phyloP scores from a whole-genome alignment of 2,888 invertebrate species.

The Diaprepes abbreviatus region DNA sequence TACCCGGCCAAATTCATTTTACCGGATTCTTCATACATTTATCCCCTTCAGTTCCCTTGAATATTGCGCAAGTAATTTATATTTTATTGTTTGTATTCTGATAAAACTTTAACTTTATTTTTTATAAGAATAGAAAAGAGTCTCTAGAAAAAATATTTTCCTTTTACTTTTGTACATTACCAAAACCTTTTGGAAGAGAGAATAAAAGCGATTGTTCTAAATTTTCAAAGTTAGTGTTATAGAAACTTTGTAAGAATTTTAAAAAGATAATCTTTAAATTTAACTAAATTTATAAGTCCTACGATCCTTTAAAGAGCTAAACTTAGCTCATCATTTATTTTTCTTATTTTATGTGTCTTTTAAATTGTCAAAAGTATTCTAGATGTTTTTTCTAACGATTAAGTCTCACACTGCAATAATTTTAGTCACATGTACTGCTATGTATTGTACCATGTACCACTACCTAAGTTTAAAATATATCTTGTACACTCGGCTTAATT shows the following conservation, averaged over 20 bases:
- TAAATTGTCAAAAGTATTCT: not conserved
- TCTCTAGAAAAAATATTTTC: not conserved
- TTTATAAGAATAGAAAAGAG: not conserved
- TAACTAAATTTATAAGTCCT: not conserved
- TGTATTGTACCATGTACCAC: constrained; percentile 2
- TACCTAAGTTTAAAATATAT: constrained; percentile 21
- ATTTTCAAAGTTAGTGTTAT: constrained; percentile 18
- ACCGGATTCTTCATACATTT: no score
- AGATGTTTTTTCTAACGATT: constrained; percentile 6
- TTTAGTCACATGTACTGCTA: constrained; percentile 12
- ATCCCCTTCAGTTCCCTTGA: no score
- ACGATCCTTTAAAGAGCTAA: not conserved
- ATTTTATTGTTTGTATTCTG: no score
- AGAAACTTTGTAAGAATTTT: constrained; percentile 19
- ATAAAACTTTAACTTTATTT: no score
- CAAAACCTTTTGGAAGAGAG: constrained; percentile 2
- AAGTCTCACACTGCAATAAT: constrained; percentile 32
- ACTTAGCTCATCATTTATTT: not conserved
- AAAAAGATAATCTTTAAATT: not conserved
- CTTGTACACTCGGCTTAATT: constrained; percentile 28
- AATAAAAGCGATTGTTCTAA: constrained; percentile 26
- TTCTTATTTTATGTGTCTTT: not conserved
- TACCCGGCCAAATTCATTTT: no score
- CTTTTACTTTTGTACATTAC: constrained; percentile 8
- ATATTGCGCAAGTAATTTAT: no score